Percentiles rank a stretch among this genome's conserved stretches.
These are phyloP conservation scores for Mobula hypostoma DNA, from an alignment of 2,113 vertebrate genomes.

Conservation along the genomic window DNA sequence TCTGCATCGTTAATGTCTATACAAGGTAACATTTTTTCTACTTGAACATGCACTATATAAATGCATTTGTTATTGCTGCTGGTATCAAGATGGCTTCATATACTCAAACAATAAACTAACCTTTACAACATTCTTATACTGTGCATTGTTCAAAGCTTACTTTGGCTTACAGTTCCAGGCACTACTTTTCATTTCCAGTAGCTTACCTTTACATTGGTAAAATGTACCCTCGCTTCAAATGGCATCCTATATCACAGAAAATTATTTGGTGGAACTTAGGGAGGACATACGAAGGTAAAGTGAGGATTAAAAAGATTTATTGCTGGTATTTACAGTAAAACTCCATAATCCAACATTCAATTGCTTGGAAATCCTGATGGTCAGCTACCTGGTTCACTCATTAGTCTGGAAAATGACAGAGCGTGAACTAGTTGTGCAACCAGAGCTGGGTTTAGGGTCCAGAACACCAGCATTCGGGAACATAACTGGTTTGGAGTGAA, in stretches of 20 bases:
- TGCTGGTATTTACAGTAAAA: background rate
- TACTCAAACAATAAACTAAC: background rate
- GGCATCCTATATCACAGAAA: background rate
- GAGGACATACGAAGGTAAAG: background rate
- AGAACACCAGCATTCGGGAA: no score
- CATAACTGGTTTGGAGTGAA: no score
- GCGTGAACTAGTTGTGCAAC: no score
- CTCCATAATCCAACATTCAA: no score
- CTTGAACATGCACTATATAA: background rate
- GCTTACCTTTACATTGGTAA: background rate
- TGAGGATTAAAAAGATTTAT: background rate
- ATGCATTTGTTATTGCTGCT: background rate
- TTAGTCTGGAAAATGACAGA: no score
- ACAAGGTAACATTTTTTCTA: background rate
- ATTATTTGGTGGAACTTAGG: background rate
- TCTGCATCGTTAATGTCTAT: background rate
- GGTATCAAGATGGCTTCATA: background rate
- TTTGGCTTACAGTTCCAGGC: background rate
- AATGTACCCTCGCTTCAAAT: background rate
- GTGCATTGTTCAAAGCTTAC: background rate
- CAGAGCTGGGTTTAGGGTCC: no score
- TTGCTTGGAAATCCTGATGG: no score
- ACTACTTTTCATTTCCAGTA: background rate
- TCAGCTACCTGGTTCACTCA: no score
- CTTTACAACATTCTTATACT: background rate